Evolutionary conservation across 2,113 vertebrate genomes (phyloP).

Genomic region (Gambusia affinis): DNA sequence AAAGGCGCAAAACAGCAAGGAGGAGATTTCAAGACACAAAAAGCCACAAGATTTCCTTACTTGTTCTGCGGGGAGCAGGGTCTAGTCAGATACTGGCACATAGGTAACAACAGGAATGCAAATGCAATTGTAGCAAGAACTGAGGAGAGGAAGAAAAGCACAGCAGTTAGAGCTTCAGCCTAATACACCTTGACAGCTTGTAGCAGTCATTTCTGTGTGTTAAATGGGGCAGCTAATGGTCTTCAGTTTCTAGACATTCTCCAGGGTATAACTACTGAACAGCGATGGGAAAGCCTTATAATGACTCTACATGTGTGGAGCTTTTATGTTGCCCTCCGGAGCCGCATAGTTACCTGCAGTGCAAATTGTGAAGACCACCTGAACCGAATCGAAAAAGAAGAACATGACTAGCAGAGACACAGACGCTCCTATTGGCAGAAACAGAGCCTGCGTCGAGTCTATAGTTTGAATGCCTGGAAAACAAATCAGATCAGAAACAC

Average conservation of each 20-base stretch:
- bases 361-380: slow-evolving; percentile 99
- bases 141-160: slow-evolving; percentile 66
- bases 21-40: slow-evolving; percentile 8
- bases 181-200: slow-evolving; percentile 9
- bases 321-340: slow-evolving; percentile 3
- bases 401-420: slow-evolving; percentile 99
- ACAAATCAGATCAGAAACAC: neutral
- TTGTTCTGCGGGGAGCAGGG: slow-evolving; percentile 98
- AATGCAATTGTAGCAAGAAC: slow-evolving; percentile 99
- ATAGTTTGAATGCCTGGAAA: slow-evolving; percentile 97
- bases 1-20: neutral
- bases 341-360: slow-evolving; percentile 88
- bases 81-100: slow-evolving; percentile 99
- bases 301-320: neutral
- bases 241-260: slow-evolving; percentile 25
- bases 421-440: slow-evolving; percentile 96
- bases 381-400: slow-evolving; percentile 99
- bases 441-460: slow-evolving; percentile 97
- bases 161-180: slow-evolving; percentile 30
- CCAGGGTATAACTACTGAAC: slow-evolving; percentile 10
- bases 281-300: slow-evolving; percentile 13
- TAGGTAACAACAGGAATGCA: slow-evolving; percentile 97
- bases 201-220: slow-evolving; percentile 11
- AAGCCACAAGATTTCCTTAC: slow-evolving; percentile 78
- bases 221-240: slow-evolving; percentile 31